Conservation (phyloP, 2,113 vertebrate genomes). For the Archilochus colubris region DNA sequence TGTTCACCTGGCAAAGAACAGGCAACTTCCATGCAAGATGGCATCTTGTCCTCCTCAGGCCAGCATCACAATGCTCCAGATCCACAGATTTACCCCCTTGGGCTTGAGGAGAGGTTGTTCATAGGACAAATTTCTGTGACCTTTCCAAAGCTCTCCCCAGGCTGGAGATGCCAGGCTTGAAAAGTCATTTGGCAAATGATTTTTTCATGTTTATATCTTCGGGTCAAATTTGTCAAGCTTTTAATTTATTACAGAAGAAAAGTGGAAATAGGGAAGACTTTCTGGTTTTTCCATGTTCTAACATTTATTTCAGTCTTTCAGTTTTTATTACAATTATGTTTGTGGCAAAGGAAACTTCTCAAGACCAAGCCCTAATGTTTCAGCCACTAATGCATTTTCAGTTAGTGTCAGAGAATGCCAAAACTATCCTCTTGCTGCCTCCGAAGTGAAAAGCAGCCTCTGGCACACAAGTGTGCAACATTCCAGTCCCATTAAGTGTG, state of each 20-base stretch:
- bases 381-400: slow-evolving; percentile 6
- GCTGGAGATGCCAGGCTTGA: slow-evolving; percentile 23
- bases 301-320: slow-evolving; percentile 13
- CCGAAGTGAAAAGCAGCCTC: not conserved
- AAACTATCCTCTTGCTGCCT: not conserved
- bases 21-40: not conserved
- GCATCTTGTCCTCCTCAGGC: not conserved
- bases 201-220: slow-evolving; percentile 25
- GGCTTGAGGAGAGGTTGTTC: not conserved
- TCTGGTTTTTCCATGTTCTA: slow-evolving; percentile 34
- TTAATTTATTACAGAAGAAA: slow-evolving; percentile 25
- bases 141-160: slow-evolving; percentile 25
- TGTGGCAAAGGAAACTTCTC: slow-evolving; percentile 15
- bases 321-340: slow-evolving; percentile 34
- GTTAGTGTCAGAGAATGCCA: not conserved
- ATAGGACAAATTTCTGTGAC: not conserved
- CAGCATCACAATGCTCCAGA: not conserved
- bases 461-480: not conserved
- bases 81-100: not conserved
- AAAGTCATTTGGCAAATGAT: slow-evolving; percentile 34
- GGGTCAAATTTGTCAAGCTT: not conserved
- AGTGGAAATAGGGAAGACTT: not conserved
- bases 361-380: not conserved
- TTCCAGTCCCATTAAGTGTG: not conserved
- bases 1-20: not conserved